phyloP scores from a whole-genome alignment of 2,888 invertebrate species.

The Dryobotodes eremita region DNA sequence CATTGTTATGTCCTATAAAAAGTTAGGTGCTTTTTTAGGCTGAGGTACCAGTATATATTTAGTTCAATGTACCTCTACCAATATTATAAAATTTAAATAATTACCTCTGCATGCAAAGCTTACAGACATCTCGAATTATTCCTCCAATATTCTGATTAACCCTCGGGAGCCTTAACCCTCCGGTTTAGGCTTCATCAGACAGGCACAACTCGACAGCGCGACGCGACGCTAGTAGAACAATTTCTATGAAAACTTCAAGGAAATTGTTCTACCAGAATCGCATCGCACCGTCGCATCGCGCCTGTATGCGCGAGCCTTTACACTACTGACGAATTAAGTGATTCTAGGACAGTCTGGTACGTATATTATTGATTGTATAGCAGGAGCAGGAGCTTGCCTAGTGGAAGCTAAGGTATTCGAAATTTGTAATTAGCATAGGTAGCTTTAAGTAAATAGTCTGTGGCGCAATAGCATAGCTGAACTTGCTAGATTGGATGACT shows the following conservation, averaged over 20 bases:
- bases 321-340: neutral
- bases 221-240: too few species aligned
- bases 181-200: neutral
- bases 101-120: neutral
- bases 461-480: neutral
- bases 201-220: too few species aligned
- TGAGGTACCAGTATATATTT: neutral
- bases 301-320: too few species aligned
- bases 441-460: neutral
- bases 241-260: too few species aligned
- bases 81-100: neutral
- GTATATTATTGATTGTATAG: neutral
- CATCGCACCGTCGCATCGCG: too few species aligned
- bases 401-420: neutral
- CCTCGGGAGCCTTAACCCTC: too few species aligned
- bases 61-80: neutral
- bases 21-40: neutral
- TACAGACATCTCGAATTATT: constrained; percentile 2
- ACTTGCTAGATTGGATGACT: neutral
- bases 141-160: too few species aligned
- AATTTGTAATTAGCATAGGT: neutral
- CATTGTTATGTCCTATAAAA: neutral
- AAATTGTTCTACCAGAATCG: too few species aligned
- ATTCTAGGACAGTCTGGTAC: neutral
- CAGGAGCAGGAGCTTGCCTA: neutral